Evolutionary conservation across 2,888 invertebrate species (phyloP).

Genomic region (Prosapia bicincta): DNA sequence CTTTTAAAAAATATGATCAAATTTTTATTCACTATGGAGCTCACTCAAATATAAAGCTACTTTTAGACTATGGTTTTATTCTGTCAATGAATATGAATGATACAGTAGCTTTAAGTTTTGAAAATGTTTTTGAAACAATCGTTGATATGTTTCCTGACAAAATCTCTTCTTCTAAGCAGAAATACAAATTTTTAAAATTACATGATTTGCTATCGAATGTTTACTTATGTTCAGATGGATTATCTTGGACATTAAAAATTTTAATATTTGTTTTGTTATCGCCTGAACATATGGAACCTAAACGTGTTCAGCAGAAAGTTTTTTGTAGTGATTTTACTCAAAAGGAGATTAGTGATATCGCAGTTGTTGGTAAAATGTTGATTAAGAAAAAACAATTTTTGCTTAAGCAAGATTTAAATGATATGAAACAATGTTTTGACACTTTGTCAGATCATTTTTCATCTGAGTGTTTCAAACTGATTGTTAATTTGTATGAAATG

Average conservation of each 20-base stretch:
- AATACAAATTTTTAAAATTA: constrained; percentile 60
- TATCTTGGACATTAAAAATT: constrained; percentile 40
- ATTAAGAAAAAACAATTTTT: constrained; percentile 19
- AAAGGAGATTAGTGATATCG: constrained; percentile 20
- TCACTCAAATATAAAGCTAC: constrained; percentile 75
- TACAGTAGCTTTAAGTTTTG: constrained; percentile 57
- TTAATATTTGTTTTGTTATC: constrained; percentile 38
- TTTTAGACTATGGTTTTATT: constrained; percentile 85
- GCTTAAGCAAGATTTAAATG: not conserved
- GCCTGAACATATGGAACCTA: constrained; percentile 33
- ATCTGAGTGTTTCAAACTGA: not conserved
- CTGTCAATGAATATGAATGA: constrained; percentile 65
- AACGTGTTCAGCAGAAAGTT: constrained; percentile 31
- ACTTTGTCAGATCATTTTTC: not conserved
- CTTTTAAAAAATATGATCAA: constrained; percentile 62
- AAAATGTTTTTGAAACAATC: constrained; percentile 47
- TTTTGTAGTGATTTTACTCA: constrained; percentile 25
- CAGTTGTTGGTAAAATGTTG: constrained; percentile 27
- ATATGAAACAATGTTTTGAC: not conserved
- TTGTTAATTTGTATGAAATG: not conserved
- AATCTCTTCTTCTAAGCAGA: constrained; percentile 37
- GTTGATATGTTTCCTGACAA: constrained; percentile 30
- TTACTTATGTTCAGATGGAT: constrained; percentile 35
- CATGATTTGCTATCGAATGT: constrained; percentile 51
- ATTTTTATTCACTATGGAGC: constrained; percentile 87